phyloP scores from a whole-genome alignment of 2,888 invertebrate species.

The Dynastes maya region DNA sequence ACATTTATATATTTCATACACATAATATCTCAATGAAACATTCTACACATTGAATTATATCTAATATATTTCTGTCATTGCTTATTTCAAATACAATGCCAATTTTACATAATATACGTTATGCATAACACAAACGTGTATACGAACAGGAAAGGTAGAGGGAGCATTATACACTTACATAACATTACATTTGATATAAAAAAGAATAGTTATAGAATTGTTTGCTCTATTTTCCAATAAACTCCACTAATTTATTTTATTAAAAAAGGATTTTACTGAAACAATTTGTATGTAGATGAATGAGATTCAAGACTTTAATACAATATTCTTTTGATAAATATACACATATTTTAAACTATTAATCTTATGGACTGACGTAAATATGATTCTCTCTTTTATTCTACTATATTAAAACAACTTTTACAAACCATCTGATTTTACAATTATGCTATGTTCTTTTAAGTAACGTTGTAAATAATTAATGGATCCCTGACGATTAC shows the following conservation, averaged over 20 bases:
- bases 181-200: conserved; percentile 27
- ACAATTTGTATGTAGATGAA: neutral
- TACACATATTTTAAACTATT: conserved; percentile 32
- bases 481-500: too few species aligned
- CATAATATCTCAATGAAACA: conserved; percentile 41
- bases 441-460: neutral
- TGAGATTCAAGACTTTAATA: conserved; percentile 13
- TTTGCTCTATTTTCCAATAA: conserved; percentile 6
- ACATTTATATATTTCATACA: conserved; percentile 49
- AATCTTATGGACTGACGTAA: conserved; percentile 20
- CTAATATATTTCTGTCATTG: conserved; percentile 45
- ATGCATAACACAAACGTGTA: conserved; percentile 9
- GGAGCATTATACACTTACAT: conserved; percentile 35
- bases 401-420: neutral
- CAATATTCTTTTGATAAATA: conserved; percentile 28
- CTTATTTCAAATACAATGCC: conserved; percentile 45
- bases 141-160: conserved; percentile 34
- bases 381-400: neutral
- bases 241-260: conserved; percentile 8
- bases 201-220: conserved; percentile 8
- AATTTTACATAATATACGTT: conserved; percentile 36
- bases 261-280: conserved; percentile 19
- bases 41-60: conserved; percentile 37
- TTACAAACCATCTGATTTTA: too few species aligned
- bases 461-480: neutral